These are phyloP conservation scores for Sycobia sp. DNA, from an alignment of 1,140 invertebrate genomes.

Conservation along the genomic window DNA sequence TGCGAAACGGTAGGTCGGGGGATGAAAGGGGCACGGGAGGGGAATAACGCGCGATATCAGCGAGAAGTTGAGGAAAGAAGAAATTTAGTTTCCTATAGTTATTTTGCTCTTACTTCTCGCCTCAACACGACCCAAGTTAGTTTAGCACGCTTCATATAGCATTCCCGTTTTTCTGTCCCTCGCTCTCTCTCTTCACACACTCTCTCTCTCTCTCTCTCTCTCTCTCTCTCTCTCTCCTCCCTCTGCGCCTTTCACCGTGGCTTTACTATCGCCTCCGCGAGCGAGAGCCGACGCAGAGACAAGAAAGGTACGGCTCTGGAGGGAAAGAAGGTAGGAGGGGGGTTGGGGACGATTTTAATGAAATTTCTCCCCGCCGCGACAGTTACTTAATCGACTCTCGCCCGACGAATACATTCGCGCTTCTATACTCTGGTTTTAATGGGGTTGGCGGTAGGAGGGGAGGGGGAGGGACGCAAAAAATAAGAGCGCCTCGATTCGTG, in stretches of 20 bases:
- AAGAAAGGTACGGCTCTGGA: slow-evolving; percentile 1
- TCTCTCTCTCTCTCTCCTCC: no score
- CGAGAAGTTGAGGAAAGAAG: slow-evolving; percentile 16
- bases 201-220: no score
- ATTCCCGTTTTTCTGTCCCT: not conserved
- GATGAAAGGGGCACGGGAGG: not conserved
- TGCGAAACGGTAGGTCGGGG: no score
- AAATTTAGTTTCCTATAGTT: slow-evolving; percentile 16
- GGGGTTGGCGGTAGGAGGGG: no score
- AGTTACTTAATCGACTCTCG: slow-evolving; percentile 24
- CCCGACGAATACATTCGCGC: not conserved
- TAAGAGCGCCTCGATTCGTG: no score
- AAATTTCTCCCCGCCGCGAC: slow-evolving; percentile 18
- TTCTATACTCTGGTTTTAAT: no score
- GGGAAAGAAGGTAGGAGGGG: no score
- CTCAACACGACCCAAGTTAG: slow-evolving; percentile 16
- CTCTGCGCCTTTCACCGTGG: no score
- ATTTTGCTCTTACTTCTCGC: slow-evolving; percentile 20
- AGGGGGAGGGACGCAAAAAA: no score
- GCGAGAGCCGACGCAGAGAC: not conserved
- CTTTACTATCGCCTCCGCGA: not conserved
- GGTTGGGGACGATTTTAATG: slow-evolving; percentile 14
- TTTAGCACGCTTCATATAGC: slow-evolving; percentile 17
- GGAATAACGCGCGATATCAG: not conserved
- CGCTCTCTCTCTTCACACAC: no score